Conservation (phyloP, 2,113 vertebrate genomes). For the Esox niger region DNA sequence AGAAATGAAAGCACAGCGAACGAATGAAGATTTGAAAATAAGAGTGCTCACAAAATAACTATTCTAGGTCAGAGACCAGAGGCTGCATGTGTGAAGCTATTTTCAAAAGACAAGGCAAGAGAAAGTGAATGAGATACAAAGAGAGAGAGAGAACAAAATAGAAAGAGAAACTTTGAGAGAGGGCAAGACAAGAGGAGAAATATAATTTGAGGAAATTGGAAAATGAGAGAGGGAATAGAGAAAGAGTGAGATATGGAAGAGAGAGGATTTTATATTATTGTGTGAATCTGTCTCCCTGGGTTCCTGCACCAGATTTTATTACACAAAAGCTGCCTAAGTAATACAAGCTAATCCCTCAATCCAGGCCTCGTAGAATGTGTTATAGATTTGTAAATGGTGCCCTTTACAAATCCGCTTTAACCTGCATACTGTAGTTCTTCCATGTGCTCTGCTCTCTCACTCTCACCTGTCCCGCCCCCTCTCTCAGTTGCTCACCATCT, state of each 20-base stretch:
- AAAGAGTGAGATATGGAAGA: slow-evolving; percentile 2
- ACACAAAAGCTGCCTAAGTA: no score
- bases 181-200: background rate
- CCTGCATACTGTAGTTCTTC: slow-evolving; percentile 53
- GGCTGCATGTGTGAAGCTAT: no score
- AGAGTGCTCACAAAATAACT: slow-evolving; percentile 31
- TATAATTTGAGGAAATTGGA: background rate
- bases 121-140: slow-evolving; percentile 16
- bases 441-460: slow-evolving; percentile 30
- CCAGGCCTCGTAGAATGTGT: slow-evolving; percentile 76
- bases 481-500: background rate
- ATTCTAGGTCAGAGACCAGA: slow-evolving; percentile 33
- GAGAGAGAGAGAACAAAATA: background rate
- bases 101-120: background rate
- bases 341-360: slow-evolving; percentile 86
- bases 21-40: no score
- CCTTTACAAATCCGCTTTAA: slow-evolving; percentile 86
- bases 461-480: background rate
- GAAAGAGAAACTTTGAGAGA: slow-evolving; percentile 6
- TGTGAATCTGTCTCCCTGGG: slow-evolving; percentile 70
- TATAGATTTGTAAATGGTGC: slow-evolving; percentile 86
- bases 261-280: slow-evolving; percentile 50
- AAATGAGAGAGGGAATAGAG: slow-evolving; percentile 11
- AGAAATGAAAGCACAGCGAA: slow-evolving; percentile 18
- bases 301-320: slow-evolving; percentile 74